Conservation (phyloP, 2,113 vertebrate species). For the Oryzias woworae region DNA sequence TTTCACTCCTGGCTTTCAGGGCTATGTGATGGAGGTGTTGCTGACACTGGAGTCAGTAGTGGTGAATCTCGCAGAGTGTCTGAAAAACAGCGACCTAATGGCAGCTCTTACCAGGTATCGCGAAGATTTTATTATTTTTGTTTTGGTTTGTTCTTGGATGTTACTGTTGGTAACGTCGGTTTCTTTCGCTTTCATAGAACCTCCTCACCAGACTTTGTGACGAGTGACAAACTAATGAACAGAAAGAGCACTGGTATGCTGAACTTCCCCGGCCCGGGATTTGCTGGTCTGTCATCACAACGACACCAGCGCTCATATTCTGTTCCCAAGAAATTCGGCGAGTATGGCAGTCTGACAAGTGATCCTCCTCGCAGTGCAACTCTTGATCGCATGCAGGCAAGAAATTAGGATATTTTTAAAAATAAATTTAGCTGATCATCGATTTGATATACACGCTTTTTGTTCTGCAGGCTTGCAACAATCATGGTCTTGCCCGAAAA, state of each 20-base stretch:
- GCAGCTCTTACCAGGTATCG: slow-evolving; percentile 89
- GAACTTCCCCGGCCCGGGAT: slow-evolving; percentile 84
- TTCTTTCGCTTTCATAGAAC: slow-evolving; percentile 69
- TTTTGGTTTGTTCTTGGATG: no score
- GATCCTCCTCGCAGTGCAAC: slow-evolving; percentile 96
- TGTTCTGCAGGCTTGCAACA: slow-evolving; percentile 86
- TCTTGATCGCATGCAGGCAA: slow-evolving; percentile 88
- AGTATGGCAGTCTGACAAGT: slow-evolving; percentile 81
- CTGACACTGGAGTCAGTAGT: slow-evolving; percentile 95
- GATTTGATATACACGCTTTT: neutral
- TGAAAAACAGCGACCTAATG: slow-evolving; percentile 95
- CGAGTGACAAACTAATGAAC: slow-evolving; percentile 89
- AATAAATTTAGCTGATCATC: neutral
- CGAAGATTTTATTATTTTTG: neutral
- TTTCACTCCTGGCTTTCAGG: slow-evolving; percentile 72
- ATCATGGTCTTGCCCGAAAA: slow-evolving; percentile 83
- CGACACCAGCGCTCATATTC: slow-evolving; percentile 97
- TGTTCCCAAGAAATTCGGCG: slow-evolving; percentile 98
- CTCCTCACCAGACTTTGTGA: slow-evolving; percentile 91
- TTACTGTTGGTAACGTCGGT: neutral
- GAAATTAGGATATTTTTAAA: neutral
- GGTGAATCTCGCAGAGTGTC: slow-evolving; percentile 94
- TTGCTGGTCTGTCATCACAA: slow-evolving; percentile 83
- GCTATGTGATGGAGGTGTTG: slow-evolving; percentile 97
- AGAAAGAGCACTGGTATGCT: slow-evolving; percentile 95